These are phyloP conservation scores for Tolmerus cingulatus DNA, from an alignment of 2,888 invertebrate species.

Conservation along the genomic window DNA sequence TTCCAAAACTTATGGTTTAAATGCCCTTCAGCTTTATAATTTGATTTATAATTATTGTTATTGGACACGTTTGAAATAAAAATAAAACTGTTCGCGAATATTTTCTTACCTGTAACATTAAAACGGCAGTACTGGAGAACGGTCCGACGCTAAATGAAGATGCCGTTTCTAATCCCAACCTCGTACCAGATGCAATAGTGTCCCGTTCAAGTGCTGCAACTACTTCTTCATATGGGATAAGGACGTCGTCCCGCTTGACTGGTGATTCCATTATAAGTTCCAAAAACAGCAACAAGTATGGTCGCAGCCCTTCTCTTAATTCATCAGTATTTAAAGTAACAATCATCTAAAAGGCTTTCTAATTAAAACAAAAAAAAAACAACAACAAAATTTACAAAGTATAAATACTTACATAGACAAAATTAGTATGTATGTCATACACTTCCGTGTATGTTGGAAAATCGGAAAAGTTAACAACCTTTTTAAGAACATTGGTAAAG, in stretches of 20 bases:
- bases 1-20: no score
- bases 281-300: slow-evolving; percentile 78
- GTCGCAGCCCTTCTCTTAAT: slow-evolving; percentile 68
- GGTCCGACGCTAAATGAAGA: slow-evolving; percentile 74
- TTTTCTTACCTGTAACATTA: slow-evolving; percentile 68
- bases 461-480: slow-evolving; percentile 68
- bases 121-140: slow-evolving; percentile 73
- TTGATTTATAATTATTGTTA: no score
- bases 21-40: no score
- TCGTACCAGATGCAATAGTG: slow-evolving; percentile 70
- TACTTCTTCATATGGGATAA: slow-evolving; percentile 70
- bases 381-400: not conserved
- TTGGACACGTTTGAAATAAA: not conserved
- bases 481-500: slow-evolving; percentile 52
- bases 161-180: slow-evolving; percentile 70
- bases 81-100: not conserved
- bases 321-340: slow-evolving; percentile 74
- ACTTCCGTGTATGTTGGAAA: slow-evolving; percentile 80
- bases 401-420: slow-evolving; percentile 75
- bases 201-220: slow-evolving; percentile 81
- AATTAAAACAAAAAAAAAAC: slow-evolving; percentile 51
- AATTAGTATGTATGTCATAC: slow-evolving; percentile 82
- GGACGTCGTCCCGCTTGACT: slow-evolving; percentile 63
- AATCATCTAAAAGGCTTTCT: slow-evolving; percentile 68
- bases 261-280: slow-evolving; percentile 82